Evolutionary conservation across 92 coral and sea anemone genomes (phyloP), one percentile per base, ranked within the genome.

Genomic region (Epizoanthus rinbou): DNA sequence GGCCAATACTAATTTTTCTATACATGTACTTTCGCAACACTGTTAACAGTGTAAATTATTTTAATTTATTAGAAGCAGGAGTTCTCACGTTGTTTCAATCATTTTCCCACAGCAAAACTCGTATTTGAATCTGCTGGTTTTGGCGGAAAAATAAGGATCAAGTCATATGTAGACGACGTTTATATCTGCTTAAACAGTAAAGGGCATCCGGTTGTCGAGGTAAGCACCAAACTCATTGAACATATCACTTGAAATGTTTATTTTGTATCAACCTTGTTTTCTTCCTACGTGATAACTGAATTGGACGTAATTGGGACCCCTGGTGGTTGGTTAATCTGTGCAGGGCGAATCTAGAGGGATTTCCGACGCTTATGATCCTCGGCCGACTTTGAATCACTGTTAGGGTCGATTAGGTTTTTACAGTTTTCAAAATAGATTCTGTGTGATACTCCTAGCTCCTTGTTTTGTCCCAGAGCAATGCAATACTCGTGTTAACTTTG

Each of bases 61-160:
- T 50, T 3, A 6, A 50, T 50, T 50, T 50, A 3, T 50, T 50
- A 50, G 54, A 50, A 13, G 15, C 54, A 50, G 54, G 54, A 9
- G 54, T 50, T 50, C 54, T 6, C 54, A 50, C 23, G 22, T 74
- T 19, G 19, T 28, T 24, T 78, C n/a, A 11, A 19, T 56, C 45
- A 43, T 70, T 81, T 76, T 81, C 79, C 31, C 59, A 81, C 70
- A 93, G 98, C 93, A 79, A 82, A 82, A 81, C 88, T 93, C 45
- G 66, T 57, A 64, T 41, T 93, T 56, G 95, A 91, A 72, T 89
- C 98, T 22, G 86, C 84, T 4, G 98, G 92, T 10, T 87, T 92
- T 76, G 83, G 79, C 19, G 89, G 92, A n/a, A 90, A 91, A 57
- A 76, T 93, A 33, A 84, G 87, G 31, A 80, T 93, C 75, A 86